A percentile compares a stretch with the other conserved stretches of the same genome.
Conservation (phyloP, 2,113 vertebrate species). For the Chamaea fasciata region DNA sequence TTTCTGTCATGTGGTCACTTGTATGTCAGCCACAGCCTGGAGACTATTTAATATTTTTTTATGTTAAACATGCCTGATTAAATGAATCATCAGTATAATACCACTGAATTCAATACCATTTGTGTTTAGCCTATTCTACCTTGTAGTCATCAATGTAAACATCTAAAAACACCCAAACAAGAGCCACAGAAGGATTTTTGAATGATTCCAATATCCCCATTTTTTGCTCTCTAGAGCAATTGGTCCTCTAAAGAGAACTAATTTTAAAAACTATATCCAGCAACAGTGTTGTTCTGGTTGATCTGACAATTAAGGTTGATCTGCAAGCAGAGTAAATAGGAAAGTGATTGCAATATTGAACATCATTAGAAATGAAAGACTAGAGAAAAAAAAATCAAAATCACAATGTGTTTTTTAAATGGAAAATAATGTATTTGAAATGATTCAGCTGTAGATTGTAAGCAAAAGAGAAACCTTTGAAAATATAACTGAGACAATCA, state of each 20-base stretch:
- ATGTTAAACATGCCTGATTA: background rate
- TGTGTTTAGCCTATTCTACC: background rate
- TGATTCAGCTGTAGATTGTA: background rate
- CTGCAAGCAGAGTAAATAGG: background rate
- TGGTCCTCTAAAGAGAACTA: background rate
- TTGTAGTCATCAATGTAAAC: background rate
- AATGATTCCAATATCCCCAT: background rate
- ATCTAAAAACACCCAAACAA: background rate
- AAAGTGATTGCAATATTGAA: background rate
- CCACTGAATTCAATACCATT: background rate
- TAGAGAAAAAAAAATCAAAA: background rate
- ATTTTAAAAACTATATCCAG: background rate
- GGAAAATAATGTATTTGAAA: constrained; percentile 4
- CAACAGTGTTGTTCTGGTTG: background rate
- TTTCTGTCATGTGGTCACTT: background rate
- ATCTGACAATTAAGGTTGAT: background rate
- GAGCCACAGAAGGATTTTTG: background rate
- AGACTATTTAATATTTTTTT: background rate
- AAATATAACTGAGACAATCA: background rate
- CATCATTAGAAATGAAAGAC: background rate
- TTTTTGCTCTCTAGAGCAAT: background rate
- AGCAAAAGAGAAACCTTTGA: background rate
- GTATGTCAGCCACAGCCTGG: background rate
- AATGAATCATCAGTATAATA: background rate
- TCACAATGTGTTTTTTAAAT: background rate